Evolutionary conservation across 2,888 invertebrate species (phyloP).

Genomic region (Coenonympha glycerion): DNA sequence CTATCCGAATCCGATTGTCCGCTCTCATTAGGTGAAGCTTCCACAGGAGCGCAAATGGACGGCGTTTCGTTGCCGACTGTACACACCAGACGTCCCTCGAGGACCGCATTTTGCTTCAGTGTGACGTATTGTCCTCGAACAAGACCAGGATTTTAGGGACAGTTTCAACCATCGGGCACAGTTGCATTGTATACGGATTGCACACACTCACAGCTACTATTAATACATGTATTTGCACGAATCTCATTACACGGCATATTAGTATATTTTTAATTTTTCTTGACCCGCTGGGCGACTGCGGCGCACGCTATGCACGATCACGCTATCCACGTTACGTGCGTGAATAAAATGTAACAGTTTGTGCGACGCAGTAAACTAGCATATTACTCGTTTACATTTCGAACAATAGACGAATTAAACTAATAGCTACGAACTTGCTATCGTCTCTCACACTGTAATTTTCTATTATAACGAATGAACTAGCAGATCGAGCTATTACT

Average conservation of each 20-base stretch:
- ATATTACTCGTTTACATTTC: background rate
- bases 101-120: slow-evolving; percentile 71
- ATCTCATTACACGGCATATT: slow-evolving; percentile 16
- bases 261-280: background rate
- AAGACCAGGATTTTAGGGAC: slow-evolving; percentile 44
- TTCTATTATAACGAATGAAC: no score
- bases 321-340: background rate
- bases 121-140: slow-evolving; percentile 68
- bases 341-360: background rate
- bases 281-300: background rate
- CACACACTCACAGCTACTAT: slow-evolving; percentile 53
- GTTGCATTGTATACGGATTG: slow-evolving; percentile 73
- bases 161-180: slow-evolving; percentile 70
- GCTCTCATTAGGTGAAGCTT: slow-evolving; percentile 30
- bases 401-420: no score
- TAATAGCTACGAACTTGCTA: no score
- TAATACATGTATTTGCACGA: slow-evolving; percentile 18
- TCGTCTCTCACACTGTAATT: no score
- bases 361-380: background rate
- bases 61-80: slow-evolving; percentile 45
- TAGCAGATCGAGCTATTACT: no score
- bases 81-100: slow-evolving; percentile 9
- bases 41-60: slow-evolving; percentile 62
- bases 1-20: slow-evolving; percentile 27
- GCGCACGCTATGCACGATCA: background rate